Base-by-base conservation (phyloP, 2,888 invertebrate genomes). In the Megaustenia siamemsis region DNA sequence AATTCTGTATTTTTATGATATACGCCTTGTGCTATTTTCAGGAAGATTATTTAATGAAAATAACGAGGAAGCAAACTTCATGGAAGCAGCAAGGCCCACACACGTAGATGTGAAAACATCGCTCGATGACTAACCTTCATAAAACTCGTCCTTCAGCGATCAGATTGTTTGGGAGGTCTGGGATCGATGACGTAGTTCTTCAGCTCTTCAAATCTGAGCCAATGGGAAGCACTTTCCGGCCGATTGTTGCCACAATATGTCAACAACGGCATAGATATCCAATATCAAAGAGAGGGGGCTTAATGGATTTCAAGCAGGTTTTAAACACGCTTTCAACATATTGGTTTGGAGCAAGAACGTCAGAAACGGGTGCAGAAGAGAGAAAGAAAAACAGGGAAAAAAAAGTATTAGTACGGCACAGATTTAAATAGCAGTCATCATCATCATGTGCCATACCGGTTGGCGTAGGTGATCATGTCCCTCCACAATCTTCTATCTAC, bases 171-270 rank as follows among this genome's bases (percentile, higher is more conserved):
- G 71, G 71, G 43, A 71, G 45, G 24, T 43, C n/a, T 28, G 10
- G 71, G n/a, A 71, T 71, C 71, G 45, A 71, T 45, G 5, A 45
- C 45, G 45, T 28, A 3, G 28, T 4, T 71, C 43, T 38, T 12
- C 10, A 2, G 15, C 43, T 43, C 71, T 71, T 28, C 8, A 43
- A 24, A 71, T 43, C 8, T 24, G 28, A 73, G 49, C 73, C 71
- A 73, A 32, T 73, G 49, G 43, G 38, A 32, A 28, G 5, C 0
- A 18, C 18, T 40, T 73, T 43, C 28, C 45, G 4, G 28, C 18
- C 43, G 63, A 45, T 66, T 66, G 66, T 78, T 66, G 78, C 78
- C 40, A 43, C 78, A 32, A n/a, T 63, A 78, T 38, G 78, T 78
- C 78, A 78, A 77, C 77, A 77, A 40, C 15, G n/a, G 60, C 32